phyloP scores from a whole-genome alignment of 2,113 vertebrate species.

The Arizona elegans region DNA sequence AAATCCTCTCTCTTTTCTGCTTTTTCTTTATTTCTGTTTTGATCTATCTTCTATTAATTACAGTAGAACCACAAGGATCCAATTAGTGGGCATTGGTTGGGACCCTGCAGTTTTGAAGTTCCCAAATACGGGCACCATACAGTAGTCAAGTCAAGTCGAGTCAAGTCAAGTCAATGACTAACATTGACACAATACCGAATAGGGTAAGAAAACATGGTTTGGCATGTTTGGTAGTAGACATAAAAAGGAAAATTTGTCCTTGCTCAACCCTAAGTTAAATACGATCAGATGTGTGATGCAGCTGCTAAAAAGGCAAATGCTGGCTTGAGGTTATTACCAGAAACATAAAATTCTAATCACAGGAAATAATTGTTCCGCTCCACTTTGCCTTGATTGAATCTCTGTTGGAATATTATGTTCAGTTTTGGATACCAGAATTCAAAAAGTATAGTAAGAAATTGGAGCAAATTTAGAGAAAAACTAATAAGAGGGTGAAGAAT shows the following conservation, averaged over 20 bases:
- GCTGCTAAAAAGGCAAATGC: neutral
- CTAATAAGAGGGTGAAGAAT: neutral
- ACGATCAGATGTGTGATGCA: neutral
- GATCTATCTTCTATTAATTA: neutral
- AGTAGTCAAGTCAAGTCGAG: no score
- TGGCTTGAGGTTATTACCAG: neutral
- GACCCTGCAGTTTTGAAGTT: neutral
- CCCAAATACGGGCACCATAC: neutral
- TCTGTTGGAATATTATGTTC: neutral
- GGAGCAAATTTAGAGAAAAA: no score
- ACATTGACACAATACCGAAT: neutral
- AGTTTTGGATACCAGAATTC: neutral
- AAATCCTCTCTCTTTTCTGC: neutral
- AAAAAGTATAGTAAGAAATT: neutral
- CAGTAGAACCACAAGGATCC: neutral
- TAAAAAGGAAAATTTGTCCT: neutral
- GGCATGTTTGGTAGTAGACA: neutral
- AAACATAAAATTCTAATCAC: neutral
- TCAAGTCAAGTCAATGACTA: no score
- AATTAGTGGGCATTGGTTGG: neutral
- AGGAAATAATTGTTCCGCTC: neutral
- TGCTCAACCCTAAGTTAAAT: neutral
- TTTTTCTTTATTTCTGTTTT: neutral
- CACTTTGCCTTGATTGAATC: neutral
- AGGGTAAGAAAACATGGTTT: neutral